These are phyloP conservation scores for Drosophila neutralis DNA, from an alignment of 2,888 invertebrate genomes.

Conservation along the genomic window DNA sequence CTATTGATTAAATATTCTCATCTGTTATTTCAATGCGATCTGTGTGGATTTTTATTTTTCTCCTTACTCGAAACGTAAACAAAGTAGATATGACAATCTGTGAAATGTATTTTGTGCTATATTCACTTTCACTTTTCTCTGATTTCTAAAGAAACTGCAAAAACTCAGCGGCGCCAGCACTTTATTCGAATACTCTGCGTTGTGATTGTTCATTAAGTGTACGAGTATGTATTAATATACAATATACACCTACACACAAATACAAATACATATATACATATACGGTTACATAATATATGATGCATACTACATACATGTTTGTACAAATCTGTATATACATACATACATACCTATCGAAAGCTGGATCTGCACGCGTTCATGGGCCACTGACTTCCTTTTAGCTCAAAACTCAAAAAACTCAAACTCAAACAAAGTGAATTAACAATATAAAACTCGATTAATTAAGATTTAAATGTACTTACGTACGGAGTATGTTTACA, in stretches of 20 bases:
- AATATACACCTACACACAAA: slow-evolving; percentile 27
- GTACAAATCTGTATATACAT: slow-evolving; percentile 42
- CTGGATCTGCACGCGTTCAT: slow-evolving; percentile 36
- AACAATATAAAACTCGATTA: slow-evolving; percentile 54
- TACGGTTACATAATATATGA: slow-evolving; percentile 11
- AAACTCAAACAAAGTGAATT: slow-evolving; percentile 54
- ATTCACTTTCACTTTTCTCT: slow-evolving; percentile 43
- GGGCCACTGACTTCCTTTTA: slow-evolving; percentile 43
- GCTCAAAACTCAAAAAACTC: slow-evolving; percentile 47
- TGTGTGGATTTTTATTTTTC: slow-evolving; percentile 60
- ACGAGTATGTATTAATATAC: slow-evolving; percentile 55
- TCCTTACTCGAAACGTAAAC: slow-evolving; percentile 47
- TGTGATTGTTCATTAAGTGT: slow-evolving; percentile 84
- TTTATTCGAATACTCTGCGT: slow-evolving; percentile 84
- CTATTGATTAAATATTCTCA: slow-evolving; percentile 63
- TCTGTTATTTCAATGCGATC: slow-evolving; percentile 52
- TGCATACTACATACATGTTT: slow-evolving; percentile 13
- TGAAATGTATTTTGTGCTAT: slow-evolving; percentile 62
- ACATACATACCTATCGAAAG: slow-evolving; percentile 29
- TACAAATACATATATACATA: slow-evolving; percentile 35
- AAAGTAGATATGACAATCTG: slow-evolving; percentile 76
- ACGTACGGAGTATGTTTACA: slow-evolving; percentile 1
- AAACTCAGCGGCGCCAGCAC: slow-evolving; percentile 66
- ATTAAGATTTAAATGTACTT: slow-evolving; percentile 31
- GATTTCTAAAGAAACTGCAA: slow-evolving; percentile 41